A percentile compares a stretch with the other conserved stretches of the same genome.
phyloP scores from a whole-genome alignment of 2,113 vertebrate species.

The Prunella himalayana region DNA sequence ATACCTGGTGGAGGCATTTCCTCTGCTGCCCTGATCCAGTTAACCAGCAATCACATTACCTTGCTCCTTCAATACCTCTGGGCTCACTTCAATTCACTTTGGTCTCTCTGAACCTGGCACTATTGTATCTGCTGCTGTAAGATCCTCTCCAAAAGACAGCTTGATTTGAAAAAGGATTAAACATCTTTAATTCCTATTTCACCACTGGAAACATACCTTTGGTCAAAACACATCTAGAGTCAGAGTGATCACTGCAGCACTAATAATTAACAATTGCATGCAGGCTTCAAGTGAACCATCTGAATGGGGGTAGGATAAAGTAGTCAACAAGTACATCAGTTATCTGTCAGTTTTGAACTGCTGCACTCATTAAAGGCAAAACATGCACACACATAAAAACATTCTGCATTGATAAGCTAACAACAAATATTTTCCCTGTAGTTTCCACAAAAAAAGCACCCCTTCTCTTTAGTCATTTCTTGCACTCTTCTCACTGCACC shows the following conservation, averaged over 20 bases:
- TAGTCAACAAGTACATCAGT: neutral
- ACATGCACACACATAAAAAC: neutral
- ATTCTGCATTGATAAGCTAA: neutral
- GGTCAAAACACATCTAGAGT: neutral
- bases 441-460: neutral
- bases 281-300: neutral
- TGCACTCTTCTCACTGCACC: neutral
- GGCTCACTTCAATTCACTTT: conserved; percentile 29
- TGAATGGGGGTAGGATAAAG: neutral
- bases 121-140: neutral
- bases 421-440: neutral
- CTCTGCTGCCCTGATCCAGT: neutral
- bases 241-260: neutral
- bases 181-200: neutral
- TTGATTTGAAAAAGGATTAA: neutral
- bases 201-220: neutral
- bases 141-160: neutral
- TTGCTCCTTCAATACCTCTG: conserved; percentile 1
- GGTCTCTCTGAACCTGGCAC: neutral
- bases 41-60: conserved; percentile 5
- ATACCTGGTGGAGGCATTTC: neutral
- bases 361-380: neutral
- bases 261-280: neutral
- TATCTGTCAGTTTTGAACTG: neutral
- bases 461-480: neutral